A percentile compares a stretch with the other conserved stretches of the same genome.
These are phyloP conservation scores for Xenopus borealis DNA, from an alignment of 2,113 vertebrate genomes.

Conservation along the genomic window DNA sequence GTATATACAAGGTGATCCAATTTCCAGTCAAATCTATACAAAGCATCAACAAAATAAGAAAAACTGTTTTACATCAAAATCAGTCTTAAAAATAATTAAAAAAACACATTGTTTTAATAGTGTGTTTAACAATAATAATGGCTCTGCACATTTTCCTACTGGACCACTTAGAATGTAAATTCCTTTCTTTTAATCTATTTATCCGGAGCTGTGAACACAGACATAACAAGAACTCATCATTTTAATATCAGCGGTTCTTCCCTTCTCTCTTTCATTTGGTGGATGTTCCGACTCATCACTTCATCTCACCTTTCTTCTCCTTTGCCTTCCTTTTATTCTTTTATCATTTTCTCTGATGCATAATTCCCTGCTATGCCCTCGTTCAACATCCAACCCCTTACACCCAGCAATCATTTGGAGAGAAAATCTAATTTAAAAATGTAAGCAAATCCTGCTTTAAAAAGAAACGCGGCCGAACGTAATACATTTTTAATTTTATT, in stretches of 20 bases:
- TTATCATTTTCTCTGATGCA: not conserved
- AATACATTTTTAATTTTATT: constrained; percentile 75
- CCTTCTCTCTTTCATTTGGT: not conserved
- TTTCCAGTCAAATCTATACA: no score
- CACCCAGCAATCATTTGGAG: not conserved
- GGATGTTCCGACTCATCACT: constrained; percentile 6
- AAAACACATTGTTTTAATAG: no score
- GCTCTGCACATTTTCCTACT: no score
- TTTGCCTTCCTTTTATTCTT: constrained; percentile 31
- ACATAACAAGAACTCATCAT: not conserved
- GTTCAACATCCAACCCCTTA: constrained; percentile 1
- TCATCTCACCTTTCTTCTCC: not conserved
- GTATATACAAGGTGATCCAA: no score
- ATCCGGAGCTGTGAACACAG: no score
- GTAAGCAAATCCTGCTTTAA: constrained; percentile 50
- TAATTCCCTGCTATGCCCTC: constrained; percentile 3
- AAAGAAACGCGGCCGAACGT: constrained; percentile 53
- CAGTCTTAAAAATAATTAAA: no score
- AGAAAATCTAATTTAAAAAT: constrained; percentile 26
- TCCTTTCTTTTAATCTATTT: no score
- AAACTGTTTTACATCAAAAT: no score
- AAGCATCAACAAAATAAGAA: no score
- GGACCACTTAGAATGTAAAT: no score
- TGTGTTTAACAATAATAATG: no score
- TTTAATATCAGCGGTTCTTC: not conserved